Base-by-base conservation (phyloP, 2,797 vertebrate species). In the Knipowitschia caucasica region DNA sequence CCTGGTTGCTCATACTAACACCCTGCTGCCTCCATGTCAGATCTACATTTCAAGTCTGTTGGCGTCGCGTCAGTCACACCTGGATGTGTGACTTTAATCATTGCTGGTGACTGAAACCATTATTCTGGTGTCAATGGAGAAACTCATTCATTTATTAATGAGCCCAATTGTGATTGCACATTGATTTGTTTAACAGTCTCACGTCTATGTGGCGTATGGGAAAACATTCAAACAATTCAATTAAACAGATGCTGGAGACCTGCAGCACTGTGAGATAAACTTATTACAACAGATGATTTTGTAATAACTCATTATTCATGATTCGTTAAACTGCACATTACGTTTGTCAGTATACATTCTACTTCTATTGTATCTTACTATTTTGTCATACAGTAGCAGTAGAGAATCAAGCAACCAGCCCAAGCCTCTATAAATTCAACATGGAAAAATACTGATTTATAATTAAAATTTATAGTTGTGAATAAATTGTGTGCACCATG, bases 41-140 rank as follows among this genome's bases (percentile, higher is more conserved):
- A 59, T 33, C 15, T 26, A 11, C 14, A 47, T 36, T 4, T 30
- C 15, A 60, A 51, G 36, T 67, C 29, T 21, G 39, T 50, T 50
- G 53, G 62, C 50, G 20, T 26, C 64, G 49, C 49, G 33, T 11
- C 44, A 26, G 47, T 40, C 59, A 72, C 53, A 76, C 53, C 67
- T 77, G 70, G 56, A 45, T 34, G 43, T 61, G 17, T 59, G 53
- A 62, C 52, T 80, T 75, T 80, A 79, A 35, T 51, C 53, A 65
- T 46, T 27, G 6, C 21, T 42, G 39, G 17, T 50, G 47, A 46
- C 50, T 60, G 24, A 74, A 56, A 25, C 43, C 35, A 31, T 25
- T 21, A 24, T 11, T 0, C 6, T 11, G 30, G 24, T 25, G 33
- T 66, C 49, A 59, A 42, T 47, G 14, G 43, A n/a, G 58, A 29